Percentiles rank a stretch among this genome's conserved stretches.
These are phyloP conservation scores for Catharus bicknelli DNA, from an alignment of 2,113 vertebrate genomes.

Conservation along the genomic window DNA sequence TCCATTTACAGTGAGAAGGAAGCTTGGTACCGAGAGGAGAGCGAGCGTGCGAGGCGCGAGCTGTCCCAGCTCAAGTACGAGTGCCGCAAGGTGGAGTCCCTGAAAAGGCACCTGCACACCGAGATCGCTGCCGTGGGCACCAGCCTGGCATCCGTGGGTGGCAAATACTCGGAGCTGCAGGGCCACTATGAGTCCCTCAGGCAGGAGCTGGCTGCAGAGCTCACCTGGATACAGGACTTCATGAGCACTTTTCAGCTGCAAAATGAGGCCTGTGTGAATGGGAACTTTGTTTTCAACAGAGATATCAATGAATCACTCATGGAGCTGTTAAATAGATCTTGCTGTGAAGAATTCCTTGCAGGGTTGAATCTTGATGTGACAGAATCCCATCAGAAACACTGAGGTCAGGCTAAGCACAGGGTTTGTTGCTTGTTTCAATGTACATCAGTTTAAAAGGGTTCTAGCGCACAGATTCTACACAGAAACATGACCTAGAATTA, in stretches of 20 bases:
- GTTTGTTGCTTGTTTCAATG: neutral
- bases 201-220: slow-evolving; percentile 81
- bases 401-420: neutral
- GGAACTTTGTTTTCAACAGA: slow-evolving; percentile 66
- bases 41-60: slow-evolving; percentile 74
- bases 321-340: slow-evolving; percentile 76
- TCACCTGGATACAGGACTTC: slow-evolving; percentile 84
- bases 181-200: slow-evolving; percentile 78
- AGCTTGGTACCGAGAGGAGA: slow-evolving; percentile 87
- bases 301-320: slow-evolving; percentile 77
- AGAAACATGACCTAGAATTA: neutral
- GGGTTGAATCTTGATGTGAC: slow-evolving; percentile 67
- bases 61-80: slow-evolving; percentile 86
- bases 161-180: slow-evolving; percentile 77
- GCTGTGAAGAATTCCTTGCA: slow-evolving; percentile 73
- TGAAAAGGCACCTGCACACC: slow-evolving; percentile 79
- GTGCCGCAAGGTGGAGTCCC: slow-evolving; percentile 79
- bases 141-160: slow-evolving; percentile 63
- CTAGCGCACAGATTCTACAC: neutral
- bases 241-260: slow-evolving; percentile 73
- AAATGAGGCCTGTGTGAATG: slow-evolving; percentile 37
- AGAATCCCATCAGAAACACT: slow-evolving; percentile 50
- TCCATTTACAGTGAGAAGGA: slow-evolving; percentile 88
- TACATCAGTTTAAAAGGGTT: neutral
- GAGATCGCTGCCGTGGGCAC: slow-evolving; percentile 72